These are phyloP conservation scores for Pseudomyrmex gracilis DNA, from an alignment of 1,140 invertebrate genomes.

Conservation along the genomic window DNA sequence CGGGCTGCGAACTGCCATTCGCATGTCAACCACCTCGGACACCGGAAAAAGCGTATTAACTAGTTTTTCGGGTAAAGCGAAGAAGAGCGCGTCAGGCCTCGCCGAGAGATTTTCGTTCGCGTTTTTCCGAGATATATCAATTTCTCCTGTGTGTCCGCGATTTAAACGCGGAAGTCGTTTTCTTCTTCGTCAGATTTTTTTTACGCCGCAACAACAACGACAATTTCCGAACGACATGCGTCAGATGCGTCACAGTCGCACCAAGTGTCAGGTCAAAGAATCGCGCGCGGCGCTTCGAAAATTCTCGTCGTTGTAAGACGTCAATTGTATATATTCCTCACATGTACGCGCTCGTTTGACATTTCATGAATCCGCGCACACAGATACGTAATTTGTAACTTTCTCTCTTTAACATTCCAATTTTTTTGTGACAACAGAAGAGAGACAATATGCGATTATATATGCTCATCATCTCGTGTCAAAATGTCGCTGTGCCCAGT, in stretches of 20 bases:
- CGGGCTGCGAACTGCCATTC: conserved; percentile 69
- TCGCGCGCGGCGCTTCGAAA: too few relatives aligned
- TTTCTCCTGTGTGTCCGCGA: background rate
- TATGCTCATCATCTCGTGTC: background rate
- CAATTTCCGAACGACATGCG: too few relatives aligned
- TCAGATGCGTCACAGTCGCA: background rate
- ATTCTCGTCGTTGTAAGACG: background rate
- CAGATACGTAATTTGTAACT: background rate
- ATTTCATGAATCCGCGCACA: background rate
- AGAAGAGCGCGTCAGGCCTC: conserved; percentile 10
- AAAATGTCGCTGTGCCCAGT: too few relatives aligned
- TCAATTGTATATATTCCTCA: background rate
- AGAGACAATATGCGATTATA: background rate
- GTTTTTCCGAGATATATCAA: conserved; percentile 43
- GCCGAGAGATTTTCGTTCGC: background rate
- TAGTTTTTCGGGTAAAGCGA: conserved; percentile 16
- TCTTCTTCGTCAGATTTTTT: background rate
- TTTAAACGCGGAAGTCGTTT: background rate
- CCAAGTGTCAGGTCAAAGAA: background rate
- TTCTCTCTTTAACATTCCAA: background rate
- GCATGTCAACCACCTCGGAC: conserved; percentile 51
- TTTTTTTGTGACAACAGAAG: background rate
- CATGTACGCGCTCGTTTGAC: background rate
- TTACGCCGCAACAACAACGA: background rate
- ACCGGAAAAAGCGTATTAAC: conserved; percentile 53